Percentiles rank a stretch among this genome's conserved stretches.
These are phyloP conservation scores for Eupithecia pulchellata DNA, from an alignment of 2,888 invertebrate species.

Conservation along the genomic window DNA sequence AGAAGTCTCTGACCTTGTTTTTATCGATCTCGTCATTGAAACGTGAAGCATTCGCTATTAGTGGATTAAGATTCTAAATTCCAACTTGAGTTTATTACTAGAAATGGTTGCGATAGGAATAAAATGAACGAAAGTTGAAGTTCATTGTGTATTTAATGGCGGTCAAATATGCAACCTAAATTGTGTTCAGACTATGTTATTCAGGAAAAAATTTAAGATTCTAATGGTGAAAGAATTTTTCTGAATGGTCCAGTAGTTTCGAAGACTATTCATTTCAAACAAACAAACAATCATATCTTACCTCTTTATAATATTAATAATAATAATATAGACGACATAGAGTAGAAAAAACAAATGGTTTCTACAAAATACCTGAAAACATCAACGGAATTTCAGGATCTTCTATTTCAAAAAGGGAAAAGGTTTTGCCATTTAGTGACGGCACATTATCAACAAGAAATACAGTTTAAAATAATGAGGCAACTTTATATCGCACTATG, in stretches of 20 bases:
- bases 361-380: neutral
- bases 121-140: neutral
- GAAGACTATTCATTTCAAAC: no score
- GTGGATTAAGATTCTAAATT: slow-evolving; percentile 4
- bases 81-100: neutral
- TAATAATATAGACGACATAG: neutral
- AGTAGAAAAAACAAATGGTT: neutral
- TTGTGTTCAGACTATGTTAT: no score
- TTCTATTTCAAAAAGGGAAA: neutral
- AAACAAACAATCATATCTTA: no score
- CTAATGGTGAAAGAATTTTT: no score
- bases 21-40: slow-evolving; percentile 20
- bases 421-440: neutral
- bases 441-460: neutral
- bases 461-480: neutral
- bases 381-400: neutral
- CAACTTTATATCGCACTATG: slow-evolving; percentile 7
- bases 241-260: no score
- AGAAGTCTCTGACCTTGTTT: slow-evolving; percentile 5
- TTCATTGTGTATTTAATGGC: no score
- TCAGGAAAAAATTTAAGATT: no score
- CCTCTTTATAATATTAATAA: no score
- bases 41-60: slow-evolving; percentile 1
- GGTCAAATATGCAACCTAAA: no score
- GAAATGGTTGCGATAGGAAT: neutral